Evolutionary conservation across 2,888 invertebrate species (phyloP).

Genomic region (Corbicula japonica): DNA sequence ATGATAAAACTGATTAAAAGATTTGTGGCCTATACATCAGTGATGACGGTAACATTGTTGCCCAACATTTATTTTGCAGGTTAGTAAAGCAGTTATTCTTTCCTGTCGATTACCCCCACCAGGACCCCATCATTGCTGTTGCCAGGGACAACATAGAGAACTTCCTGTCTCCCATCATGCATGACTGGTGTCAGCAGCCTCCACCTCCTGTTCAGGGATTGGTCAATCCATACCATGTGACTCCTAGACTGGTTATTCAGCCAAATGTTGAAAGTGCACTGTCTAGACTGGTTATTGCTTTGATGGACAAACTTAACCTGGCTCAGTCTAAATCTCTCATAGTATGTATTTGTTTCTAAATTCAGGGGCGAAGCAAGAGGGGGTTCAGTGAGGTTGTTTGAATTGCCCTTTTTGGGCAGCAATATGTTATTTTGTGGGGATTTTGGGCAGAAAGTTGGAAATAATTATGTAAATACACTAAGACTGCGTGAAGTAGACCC

Average conservation of each 20-base stretch:
- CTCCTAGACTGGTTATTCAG: slow-evolving; percentile 65
- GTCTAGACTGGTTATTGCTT: slow-evolving; percentile 88
- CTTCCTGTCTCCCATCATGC: slow-evolving; percentile 83
- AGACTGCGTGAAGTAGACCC: too few species aligned
- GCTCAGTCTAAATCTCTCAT: slow-evolving; percentile 90
- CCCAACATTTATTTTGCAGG: too few species aligned
- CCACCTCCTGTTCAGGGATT: slow-evolving; percentile 88
- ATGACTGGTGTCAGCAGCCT: slow-evolving; percentile 84
- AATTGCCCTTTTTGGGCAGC: too few species aligned
- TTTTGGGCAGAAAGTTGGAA: too few species aligned
- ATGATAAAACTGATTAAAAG: too few species aligned
- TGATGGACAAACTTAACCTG: slow-evolving; percentile 88
- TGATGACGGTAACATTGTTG: too few species aligned
- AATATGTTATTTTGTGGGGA: too few species aligned
- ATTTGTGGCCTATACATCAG: too few species aligned
- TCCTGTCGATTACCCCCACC: slow-evolving; percentile 87
- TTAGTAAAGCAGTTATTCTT: slow-evolving; percentile 86
- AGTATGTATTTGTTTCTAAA: slow-evolving; percentile 89
- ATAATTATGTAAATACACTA: too few species aligned
- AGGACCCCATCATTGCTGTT: slow-evolving; percentile 88
- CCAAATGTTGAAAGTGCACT: slow-evolving; percentile 88
- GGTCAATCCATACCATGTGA: slow-evolving; percentile 85
- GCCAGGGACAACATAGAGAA: slow-evolving; percentile 85
- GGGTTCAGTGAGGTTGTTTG: too few species aligned
- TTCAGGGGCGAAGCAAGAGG: too few species aligned